A percentile compares a stretch with the other conserved stretches of the same genome.
phyloP scores from a whole-genome alignment of 2,888 invertebrate species.

The Tridacna gigas region DNA sequence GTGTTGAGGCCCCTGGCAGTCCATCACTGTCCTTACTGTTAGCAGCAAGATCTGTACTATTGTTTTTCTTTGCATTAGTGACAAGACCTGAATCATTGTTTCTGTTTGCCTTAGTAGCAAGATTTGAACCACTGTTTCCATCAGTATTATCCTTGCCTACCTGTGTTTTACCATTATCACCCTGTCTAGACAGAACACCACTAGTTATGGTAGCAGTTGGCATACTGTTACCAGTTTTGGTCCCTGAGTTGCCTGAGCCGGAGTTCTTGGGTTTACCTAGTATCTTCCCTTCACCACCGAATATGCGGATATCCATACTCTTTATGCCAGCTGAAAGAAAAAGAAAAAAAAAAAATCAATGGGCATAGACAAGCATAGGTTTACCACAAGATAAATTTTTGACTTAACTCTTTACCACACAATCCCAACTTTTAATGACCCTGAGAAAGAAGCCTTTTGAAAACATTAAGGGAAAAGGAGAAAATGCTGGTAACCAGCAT shows the following conservation, averaged over 20 bases:
- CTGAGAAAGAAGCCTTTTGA: too few species aligned
- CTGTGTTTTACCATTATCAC: not conserved
- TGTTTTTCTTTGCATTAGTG: not conserved
- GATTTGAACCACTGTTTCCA: not conserved
- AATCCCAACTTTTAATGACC: too few species aligned
- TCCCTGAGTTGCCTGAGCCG: not conserved
- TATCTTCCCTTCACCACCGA: constrained; percentile 70
- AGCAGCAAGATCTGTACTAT: not conserved
- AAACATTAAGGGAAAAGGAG: too few species aligned
- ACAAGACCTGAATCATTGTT: not conserved
- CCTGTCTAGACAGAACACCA: constrained; percentile 16
- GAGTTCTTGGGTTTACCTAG: constrained; percentile 47
- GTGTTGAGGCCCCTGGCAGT: constrained; percentile 49
- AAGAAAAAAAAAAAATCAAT: not conserved
- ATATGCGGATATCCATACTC: constrained; percentile 71
- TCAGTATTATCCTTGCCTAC: not conserved
- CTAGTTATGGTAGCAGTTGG: constrained; percentile 31
- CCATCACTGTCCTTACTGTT: not conserved
- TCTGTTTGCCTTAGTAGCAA: not conserved
- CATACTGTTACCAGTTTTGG: not conserved
- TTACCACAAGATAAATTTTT: too few species aligned
- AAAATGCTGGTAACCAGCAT: too few species aligned
- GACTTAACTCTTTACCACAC: too few species aligned
- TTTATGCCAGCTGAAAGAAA: constrained; percentile 43
- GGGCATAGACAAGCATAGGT: too few species aligned